Base-by-base conservation (phyloP, 2,113 vertebrate species). In the Brachyhypopomus occidentalis region DNA sequence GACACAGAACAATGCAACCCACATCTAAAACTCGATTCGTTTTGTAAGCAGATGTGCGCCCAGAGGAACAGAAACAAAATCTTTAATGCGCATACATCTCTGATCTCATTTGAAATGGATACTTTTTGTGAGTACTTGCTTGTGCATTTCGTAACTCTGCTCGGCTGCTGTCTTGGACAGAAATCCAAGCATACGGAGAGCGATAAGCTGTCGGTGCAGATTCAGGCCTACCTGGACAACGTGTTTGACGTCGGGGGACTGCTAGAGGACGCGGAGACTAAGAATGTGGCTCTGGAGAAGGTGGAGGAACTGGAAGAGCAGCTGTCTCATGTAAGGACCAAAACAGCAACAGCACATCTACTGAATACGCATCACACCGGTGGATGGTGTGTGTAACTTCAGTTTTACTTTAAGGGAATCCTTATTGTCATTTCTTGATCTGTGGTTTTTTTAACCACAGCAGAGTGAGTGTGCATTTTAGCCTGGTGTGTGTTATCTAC, bases 281-380 rank as follows among this genome's bases (percentile, higher is more conserved):
- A 99, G 91, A 99, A 98, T 0, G 97, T 96, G 71, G 97, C 97
- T 0, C 92, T 99, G 92, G 97, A 99, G 92, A 98, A 98, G 90
- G 97, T 98, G 90, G 97, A 98, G 66, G 97, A 99, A 84, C 92
- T 99, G 86, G 97, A 99, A 86, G 97, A 99, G 83, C 97, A 98
- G 66, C 93, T 99, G 88, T 98, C 97, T 77, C 97, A 98, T 0
- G 97, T 99, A 92, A 66, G 96, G 83, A 81, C 23, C 14, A 17
- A 7, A 3, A 66, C 63, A 23, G 11, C 45, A 52, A 14, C 45
- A 52, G 45, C 45, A 14, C 7, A 52, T 12, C 45, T 30, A 11
- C 16, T 64, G 17, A 20, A 19, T 56, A n/a, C 23, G 52, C 17
- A 56, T 30, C 55, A 56, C 2, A 30, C 11, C 12, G 17, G 17